Conservation (phyloP, 1,140 invertebrate species). For the Ceratosolen fusciceps region DNA sequence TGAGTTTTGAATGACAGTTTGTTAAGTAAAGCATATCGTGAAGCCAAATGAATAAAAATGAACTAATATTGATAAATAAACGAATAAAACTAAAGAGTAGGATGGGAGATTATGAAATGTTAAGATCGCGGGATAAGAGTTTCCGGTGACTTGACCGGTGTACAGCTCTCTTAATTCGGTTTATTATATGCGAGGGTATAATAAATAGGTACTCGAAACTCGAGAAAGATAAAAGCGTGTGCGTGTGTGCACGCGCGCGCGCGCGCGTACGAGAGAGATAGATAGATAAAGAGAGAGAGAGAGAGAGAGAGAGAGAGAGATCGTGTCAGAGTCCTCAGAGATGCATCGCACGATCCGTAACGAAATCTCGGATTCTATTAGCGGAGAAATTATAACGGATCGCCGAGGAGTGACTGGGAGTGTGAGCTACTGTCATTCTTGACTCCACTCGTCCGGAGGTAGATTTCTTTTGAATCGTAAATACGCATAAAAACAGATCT, state of each 20-base stretch:
- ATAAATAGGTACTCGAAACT: neutral
- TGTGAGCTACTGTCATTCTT: conserved; percentile 27
- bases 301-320: neutral
- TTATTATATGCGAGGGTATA: neutral
- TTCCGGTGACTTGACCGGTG: conserved; percentile 23
- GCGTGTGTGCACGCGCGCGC: neutral
- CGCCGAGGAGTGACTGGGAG: conserved; percentile 59
- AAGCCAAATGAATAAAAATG: too few relatives aligned
- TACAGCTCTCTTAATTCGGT: neutral
- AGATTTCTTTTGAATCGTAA: conserved; percentile 70
- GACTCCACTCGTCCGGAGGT: conserved; percentile 56
- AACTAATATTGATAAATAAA: too few relatives aligned
- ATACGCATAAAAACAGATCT: conserved; percentile 48
- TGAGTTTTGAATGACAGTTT: too few relatives aligned
- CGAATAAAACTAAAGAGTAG: too few relatives aligned
- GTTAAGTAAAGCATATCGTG: too few relatives aligned
- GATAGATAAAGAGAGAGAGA: neutral
- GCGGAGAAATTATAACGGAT: conserved; percentile 72
- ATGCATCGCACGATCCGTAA: conserved; percentile 65
- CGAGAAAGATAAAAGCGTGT: neutral
- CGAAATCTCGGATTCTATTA: conserved; percentile 71
- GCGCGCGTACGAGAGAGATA: neutral
- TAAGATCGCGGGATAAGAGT: too few relatives aligned
- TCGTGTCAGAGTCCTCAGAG: conserved; percentile 28
- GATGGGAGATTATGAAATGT: too few relatives aligned